phyloP scores from a whole-genome alignment of 2,113 vertebrate species.

The Trogon melanurus region DNA sequence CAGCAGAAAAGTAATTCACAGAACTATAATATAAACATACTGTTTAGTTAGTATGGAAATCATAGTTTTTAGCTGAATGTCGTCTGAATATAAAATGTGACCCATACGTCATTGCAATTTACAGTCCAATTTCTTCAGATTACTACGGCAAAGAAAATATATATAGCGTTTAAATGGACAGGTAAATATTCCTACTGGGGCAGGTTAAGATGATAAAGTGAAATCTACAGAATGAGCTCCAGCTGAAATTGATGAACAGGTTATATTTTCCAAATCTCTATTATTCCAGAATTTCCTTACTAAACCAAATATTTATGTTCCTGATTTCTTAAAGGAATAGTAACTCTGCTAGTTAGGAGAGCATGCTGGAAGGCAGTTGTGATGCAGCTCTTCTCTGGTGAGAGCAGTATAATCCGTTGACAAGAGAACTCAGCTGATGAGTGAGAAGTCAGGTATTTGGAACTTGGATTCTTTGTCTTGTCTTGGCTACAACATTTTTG shows the following conservation, averaged over 20 bases:
- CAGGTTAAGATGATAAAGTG: background rate
- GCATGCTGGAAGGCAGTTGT: background rate
- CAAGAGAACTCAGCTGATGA: background rate
- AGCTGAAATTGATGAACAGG: background rate
- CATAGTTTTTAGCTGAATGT: background rate
- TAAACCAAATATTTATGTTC: background rate
- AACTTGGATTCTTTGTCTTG: background rate
- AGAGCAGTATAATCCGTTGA: background rate
- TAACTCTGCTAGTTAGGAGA: background rate
- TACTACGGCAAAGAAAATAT: background rate
- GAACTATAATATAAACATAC: background rate
- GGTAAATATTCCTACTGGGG: background rate
- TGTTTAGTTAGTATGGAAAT: background rate
- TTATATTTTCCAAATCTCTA: background rate
- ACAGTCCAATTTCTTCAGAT: background rate
- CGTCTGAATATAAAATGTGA: background rate
- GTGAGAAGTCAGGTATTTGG: background rate
- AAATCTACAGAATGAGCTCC: background rate
- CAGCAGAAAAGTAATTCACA: background rate
- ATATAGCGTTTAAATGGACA: background rate
- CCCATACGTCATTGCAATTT: background rate
- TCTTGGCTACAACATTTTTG: background rate
- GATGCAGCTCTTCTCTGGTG: background rate
- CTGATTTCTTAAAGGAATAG: background rate
- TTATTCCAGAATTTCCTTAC: background rate